Percentiles rank a stretch among this genome's conserved stretches.
Conservation (phyloP, 2,888 invertebrate species). For the Tuberolachnus salignus region DNA sequence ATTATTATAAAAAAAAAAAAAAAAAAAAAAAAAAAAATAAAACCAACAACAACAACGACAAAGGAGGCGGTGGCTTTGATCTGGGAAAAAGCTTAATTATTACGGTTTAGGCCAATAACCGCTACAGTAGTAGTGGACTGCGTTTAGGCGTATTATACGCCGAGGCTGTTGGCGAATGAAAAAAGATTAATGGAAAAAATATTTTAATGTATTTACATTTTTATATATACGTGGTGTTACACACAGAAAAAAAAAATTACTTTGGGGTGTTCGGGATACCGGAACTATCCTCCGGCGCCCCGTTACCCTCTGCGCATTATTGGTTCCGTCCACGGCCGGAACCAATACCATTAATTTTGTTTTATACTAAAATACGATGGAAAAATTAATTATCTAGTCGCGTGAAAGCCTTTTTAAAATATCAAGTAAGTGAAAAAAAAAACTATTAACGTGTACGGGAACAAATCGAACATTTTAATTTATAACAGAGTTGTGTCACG, state of each 20-base stretch:
- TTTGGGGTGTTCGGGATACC: conserved; percentile 16
- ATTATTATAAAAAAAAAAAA: conserved; percentile 17
- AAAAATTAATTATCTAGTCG: neutral
- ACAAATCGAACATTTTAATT: no score
- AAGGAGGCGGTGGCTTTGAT: conserved; percentile 16
- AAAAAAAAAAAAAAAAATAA: no score
- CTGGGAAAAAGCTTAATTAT: conserved; percentile 39
- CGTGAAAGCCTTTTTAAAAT: neutral
- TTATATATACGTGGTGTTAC: conserved; percentile 1
- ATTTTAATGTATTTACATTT: conserved; percentile 36
- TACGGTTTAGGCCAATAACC: neutral
- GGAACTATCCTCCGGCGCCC: conserved; percentile 18
- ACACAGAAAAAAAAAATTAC: conserved; percentile 19
- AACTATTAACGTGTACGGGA: no score
- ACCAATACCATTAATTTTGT: conserved; percentile 47
- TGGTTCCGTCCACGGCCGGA: conserved; percentile 20
- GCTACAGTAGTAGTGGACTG: neutral
- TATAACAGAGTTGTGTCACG: no score
- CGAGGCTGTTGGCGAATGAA: conserved; percentile 14
- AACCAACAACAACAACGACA: no score
- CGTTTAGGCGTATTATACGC: conserved; percentile 13
- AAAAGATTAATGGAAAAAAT: conserved; percentile 48
- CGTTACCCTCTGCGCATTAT: conserved; percentile 10
- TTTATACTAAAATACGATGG: neutral
- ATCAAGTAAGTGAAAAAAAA: no score